These are phyloP conservation scores for Eupsittula cactorum DNA, from an alignment of 2,113 vertebrate genomes.

Conservation along the genomic window DNA sequence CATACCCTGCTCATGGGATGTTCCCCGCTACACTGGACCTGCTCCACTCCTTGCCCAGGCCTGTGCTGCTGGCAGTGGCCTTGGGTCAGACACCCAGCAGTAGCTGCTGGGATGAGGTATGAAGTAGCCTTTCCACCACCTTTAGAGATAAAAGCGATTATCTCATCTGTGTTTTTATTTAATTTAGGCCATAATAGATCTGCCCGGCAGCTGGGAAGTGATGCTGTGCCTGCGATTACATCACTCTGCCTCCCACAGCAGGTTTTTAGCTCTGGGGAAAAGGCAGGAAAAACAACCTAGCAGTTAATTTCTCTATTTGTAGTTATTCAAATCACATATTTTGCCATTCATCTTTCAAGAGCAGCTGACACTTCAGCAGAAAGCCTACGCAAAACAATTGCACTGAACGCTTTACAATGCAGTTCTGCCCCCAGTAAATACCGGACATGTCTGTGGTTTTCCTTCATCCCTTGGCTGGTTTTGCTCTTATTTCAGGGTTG, in stretches of 20 bases:
- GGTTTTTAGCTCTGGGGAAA: conserved; percentile 57
- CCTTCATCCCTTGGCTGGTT: neutral
- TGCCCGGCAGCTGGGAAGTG: conserved; percentile 73
- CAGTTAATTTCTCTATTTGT: conserved; percentile 75
- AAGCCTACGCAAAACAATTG: conserved; percentile 57
- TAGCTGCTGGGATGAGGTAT: conserved; percentile 38
- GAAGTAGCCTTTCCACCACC: conserved; percentile 66
- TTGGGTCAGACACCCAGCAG: neutral
- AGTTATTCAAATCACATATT: conserved; percentile 75
- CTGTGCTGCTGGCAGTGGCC: neutral
- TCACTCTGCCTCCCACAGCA: conserved; percentile 67
- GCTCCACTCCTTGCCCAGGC: neutral
- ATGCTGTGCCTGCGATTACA: conserved; percentile 75
- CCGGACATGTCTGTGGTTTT: neutral
- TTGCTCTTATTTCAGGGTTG: neutral
- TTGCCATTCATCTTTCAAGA: conserved; percentile 69
- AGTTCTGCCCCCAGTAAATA: conserved; percentile 26
- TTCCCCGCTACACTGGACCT: neutral
- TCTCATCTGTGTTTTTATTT: conserved; percentile 77
- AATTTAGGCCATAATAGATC: conserved; percentile 78
- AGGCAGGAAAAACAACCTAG: conserved; percentile 62
- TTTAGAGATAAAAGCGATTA: conserved; percentile 72
- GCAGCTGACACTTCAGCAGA: conserved; percentile 45
- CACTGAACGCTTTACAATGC: conserved; percentile 2
- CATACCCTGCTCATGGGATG: neutral